Conservation (phyloP, 2,888 invertebrate species). For the Stenoptilia bipunctidactyla region DNA sequence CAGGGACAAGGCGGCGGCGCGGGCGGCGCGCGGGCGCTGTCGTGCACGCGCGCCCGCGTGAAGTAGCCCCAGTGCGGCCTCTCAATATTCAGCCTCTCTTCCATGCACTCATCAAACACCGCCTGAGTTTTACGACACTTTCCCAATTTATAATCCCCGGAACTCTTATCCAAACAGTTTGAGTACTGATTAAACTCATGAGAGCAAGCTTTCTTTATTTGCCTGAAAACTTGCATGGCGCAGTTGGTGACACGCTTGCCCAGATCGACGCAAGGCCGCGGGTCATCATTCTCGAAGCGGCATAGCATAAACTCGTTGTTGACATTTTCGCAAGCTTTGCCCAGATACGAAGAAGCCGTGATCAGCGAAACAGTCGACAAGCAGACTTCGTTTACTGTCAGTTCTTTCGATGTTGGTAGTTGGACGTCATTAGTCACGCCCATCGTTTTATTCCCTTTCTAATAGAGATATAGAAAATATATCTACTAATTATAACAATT, state of each 20-base stretch:
- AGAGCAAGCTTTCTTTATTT: slow-evolving; percentile 84
- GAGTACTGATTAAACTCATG: slow-evolving; percentile 89
- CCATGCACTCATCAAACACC: slow-evolving; percentile 85
- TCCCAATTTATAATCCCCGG: slow-evolving; percentile 71
- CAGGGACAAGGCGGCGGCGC: slow-evolving; percentile 56
- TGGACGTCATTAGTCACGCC: slow-evolving; percentile 74
- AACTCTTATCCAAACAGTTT: slow-evolving; percentile 79
- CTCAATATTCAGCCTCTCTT: slow-evolving; percentile 79
- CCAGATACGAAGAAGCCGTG: slow-evolving; percentile 90
- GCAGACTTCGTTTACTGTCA: slow-evolving; percentile 84
- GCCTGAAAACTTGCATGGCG: slow-evolving; percentile 84
- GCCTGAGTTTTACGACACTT: slow-evolving; percentile 88
- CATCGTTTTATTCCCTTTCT: too few species aligned
- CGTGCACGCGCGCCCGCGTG: slow-evolving; percentile 76
- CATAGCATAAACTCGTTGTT: slow-evolving; percentile 97
- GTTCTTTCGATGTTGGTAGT: slow-evolving; percentile 84
- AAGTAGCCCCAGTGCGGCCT: slow-evolving; percentile 89
- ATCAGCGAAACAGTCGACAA: slow-evolving; percentile 85
- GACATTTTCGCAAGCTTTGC: slow-evolving; percentile 88
- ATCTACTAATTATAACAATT: too few species aligned
- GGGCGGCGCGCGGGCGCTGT: slow-evolving; percentile 69
- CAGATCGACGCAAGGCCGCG: slow-evolving; percentile 84
- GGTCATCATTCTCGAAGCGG: slow-evolving; percentile 83
- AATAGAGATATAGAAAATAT: too few species aligned
- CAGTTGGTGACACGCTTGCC: slow-evolving; percentile 92